phyloP scores from a whole-genome alignment of 35 echinoderm and acorn worm species.

The Apostichopus californicus region DNA sequence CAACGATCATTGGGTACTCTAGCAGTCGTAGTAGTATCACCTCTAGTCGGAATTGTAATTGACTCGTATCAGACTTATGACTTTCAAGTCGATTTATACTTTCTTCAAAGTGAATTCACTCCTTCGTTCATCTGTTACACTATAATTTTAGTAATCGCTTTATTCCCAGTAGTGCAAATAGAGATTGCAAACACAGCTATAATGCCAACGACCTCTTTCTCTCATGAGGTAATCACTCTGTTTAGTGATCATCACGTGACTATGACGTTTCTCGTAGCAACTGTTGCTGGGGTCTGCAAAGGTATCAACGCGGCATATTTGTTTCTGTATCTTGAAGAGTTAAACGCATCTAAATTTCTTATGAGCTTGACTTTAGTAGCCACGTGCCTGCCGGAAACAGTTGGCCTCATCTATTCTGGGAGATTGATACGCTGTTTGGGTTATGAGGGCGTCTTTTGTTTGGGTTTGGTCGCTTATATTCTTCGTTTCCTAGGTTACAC shows the following conservation, averaged over 20 bases:
- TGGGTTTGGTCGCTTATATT: slow-evolving; percentile 29
- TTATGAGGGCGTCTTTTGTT: slow-evolving; percentile 47
- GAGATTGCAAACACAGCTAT: not conserved
- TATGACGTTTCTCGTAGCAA: slow-evolving; percentile 12
- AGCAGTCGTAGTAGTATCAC: not conserved
- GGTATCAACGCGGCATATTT: slow-evolving; percentile 35
- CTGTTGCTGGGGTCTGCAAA: slow-evolving; percentile 33
- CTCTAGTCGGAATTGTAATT: slow-evolving; percentile 14
- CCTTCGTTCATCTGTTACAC: slow-evolving; percentile 2
- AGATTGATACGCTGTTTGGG: slow-evolving; percentile 23
- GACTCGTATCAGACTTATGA: not conserved
- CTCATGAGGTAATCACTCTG: not conserved
- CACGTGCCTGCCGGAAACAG: slow-evolving; percentile 39
- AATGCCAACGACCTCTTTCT: not conserved
- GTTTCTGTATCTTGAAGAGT: slow-evolving; percentile 44
- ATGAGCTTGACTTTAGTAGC: slow-evolving; percentile 50
- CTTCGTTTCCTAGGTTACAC: slow-evolving; percentile 58
- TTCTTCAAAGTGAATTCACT: not conserved
- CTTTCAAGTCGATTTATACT: not conserved
- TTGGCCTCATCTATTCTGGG: slow-evolving; percentile 40
- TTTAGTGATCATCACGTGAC: slow-evolving; percentile 16
- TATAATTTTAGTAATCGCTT: not conserved
- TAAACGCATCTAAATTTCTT: slow-evolving; percentile 19
- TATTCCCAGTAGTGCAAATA: slow-evolving; percentile 9
- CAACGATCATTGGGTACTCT: slow-evolving; percentile 44